phyloP scores from a whole-genome alignment of 2,797 vertebrate genomes.

The Hylomyscus alleni region DNA sequence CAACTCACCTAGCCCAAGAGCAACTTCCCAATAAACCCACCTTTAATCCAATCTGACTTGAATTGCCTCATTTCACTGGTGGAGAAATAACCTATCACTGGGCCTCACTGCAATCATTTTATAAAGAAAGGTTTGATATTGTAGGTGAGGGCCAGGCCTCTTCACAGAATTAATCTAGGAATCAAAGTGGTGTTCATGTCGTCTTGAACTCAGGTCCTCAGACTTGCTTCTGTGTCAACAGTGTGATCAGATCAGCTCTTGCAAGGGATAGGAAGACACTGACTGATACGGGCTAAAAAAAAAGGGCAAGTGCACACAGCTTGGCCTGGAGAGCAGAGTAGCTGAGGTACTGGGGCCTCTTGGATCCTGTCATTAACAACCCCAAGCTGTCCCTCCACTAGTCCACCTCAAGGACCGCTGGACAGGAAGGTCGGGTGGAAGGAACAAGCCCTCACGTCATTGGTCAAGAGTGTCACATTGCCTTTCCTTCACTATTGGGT shows the following conservation, averaged over 20 bases:
- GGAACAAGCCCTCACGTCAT: slow-evolving; percentile 21
- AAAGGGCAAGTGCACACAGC: background rate
- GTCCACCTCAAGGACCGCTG: background rate
- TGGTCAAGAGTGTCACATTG: slow-evolving; percentile 30
- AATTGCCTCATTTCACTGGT: background rate
- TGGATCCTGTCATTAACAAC: background rate
- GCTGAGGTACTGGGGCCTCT: background rate
- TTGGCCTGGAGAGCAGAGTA: background rate
- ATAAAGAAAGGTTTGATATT: slow-evolving; percentile 48
- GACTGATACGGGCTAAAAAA: background rate
- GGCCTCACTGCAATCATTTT: slow-evolving; percentile 47
- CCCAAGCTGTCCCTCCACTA: background rate
- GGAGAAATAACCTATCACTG: background rate
- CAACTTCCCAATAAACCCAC: too few species aligned
- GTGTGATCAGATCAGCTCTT: background rate
- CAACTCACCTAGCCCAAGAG: too few species aligned
- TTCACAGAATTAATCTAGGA: slow-evolving; percentile 29
- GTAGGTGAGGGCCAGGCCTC: slow-evolving; percentile 40
- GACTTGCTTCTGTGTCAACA: slow-evolving; percentile 63
- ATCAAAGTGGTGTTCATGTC: slow-evolving; percentile 7
- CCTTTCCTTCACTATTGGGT: slow-evolving; percentile 53
- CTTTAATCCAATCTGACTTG: background rate
- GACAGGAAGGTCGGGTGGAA: background rate
- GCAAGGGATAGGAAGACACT: background rate
- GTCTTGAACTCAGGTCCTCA: slow-evolving; percentile 62